A percentile compares a stretch with the other conserved stretches of the same genome.
phyloP scores from a whole-genome alignment of 2,113 vertebrate genomes.

The Paracanthobrama guichenoti region DNA sequence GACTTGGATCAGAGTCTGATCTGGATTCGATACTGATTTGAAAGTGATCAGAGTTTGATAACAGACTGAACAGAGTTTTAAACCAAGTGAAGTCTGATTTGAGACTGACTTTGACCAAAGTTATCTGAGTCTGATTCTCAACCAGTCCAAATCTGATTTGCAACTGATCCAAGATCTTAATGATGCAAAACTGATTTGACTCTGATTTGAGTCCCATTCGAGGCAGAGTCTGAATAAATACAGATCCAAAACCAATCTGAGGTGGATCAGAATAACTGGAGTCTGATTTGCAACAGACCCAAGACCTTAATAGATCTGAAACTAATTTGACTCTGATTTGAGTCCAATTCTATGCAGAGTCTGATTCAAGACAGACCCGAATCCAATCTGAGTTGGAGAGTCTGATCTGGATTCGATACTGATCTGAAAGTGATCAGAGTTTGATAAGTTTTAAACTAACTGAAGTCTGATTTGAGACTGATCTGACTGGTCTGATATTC shows the following conservation, averaged over 20 bases:
- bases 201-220: too few relatives aligned
- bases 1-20: too few relatives aligned
- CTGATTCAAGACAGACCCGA: neutral
- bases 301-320: too few relatives aligned
- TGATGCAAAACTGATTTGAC: neutral
- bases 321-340: neutral
- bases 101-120: neutral
- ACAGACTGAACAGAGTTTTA: neutral
- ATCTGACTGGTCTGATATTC: neutral
- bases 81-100: neutral
- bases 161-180: too few relatives aligned
- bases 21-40: too few relatives aligned
- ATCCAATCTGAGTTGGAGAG: too few relatives aligned
- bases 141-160: neutral
- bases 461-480: neutral
- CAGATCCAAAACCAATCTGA: neutral
- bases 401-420: neutral
- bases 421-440: neutral
- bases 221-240: too few relatives aligned
- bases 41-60: too few relatives aligned
- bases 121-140: neutral
- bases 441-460: neutral
- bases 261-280: neutral
- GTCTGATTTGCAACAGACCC: too few relatives aligned
- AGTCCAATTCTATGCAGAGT: neutral